phyloP scores from a whole-genome alignment of 2,888 invertebrate genomes.

The Sipha maydis region DNA sequence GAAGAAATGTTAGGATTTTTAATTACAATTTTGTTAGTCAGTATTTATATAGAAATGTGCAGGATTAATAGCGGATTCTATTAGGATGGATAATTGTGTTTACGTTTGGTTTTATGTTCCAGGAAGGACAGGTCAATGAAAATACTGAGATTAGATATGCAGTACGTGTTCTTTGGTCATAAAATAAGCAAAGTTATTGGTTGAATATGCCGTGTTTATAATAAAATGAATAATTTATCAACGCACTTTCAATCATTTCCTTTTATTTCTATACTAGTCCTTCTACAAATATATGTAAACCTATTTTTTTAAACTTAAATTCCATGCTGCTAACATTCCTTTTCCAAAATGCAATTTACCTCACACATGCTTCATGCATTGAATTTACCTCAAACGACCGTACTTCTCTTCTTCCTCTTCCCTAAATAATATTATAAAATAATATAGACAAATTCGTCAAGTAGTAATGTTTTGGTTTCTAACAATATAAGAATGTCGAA shows the following conservation, averaged over 20 bases:
- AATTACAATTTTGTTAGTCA: constrained; percentile 61
- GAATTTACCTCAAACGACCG: constrained; percentile 59
- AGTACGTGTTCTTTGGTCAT: constrained; percentile 63
- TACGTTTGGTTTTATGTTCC: constrained; percentile 73
- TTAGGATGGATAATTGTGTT: constrained; percentile 65
- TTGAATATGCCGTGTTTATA: constrained; percentile 29
- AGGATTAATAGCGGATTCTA: constrained; percentile 51
- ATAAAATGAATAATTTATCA: background rate
- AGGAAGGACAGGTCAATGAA: constrained; percentile 86
- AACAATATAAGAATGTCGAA: background rate
- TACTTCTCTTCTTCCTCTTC: constrained; percentile 57
- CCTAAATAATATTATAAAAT: constrained; percentile 47
- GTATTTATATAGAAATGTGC: constrained; percentile 53
- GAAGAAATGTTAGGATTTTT: constrained; percentile 60
- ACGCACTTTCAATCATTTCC: constrained; percentile 6
- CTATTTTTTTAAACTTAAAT: background rate
- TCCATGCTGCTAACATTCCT: constrained; percentile 47
- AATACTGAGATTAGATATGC: constrained; percentile 71
- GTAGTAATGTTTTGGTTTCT: background rate
- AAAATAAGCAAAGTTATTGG: constrained; percentile 55
- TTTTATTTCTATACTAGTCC: background rate
- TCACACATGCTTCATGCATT: constrained; percentile 49
- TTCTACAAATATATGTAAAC: background rate
- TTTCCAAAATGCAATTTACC: constrained; percentile 39
- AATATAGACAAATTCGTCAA: background rate